These are phyloP conservation scores for Parnassius mnemosyne DNA, from an alignment of 2,888 invertebrate species.

Conservation along the genomic window DNA sequence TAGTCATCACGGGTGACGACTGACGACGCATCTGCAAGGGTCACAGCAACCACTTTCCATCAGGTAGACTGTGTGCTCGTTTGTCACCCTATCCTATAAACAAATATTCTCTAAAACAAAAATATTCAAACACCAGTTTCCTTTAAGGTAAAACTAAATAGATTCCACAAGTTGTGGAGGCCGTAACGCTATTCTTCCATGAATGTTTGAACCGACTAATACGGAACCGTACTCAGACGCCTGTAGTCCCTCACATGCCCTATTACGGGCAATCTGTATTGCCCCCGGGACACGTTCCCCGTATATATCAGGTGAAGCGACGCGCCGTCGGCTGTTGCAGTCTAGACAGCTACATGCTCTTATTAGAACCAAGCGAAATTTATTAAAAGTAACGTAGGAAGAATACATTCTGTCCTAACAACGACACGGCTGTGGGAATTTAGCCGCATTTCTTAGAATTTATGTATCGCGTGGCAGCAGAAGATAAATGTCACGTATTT, in stretches of 20 bases:
- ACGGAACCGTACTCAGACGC: slow-evolving; percentile 18
- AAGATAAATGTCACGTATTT: neutral
- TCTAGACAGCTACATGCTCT: slow-evolving; percentile 23
- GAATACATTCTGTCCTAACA: slow-evolving; percentile 26
- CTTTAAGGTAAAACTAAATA: too few species aligned
- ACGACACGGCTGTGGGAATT: slow-evolving; percentile 1
- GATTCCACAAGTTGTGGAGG: too few species aligned
- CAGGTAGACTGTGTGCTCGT: too few species aligned
- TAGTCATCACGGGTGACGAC: too few species aligned
- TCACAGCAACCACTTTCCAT: too few species aligned
- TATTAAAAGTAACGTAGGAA: slow-evolving; percentile 18
- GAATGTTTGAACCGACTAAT: slow-evolving; percentile 10
- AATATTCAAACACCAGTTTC: too few species aligned
- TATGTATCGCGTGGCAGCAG: slow-evolving; percentile 1
- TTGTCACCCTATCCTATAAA: too few species aligned
- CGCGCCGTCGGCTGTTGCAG: slow-evolving; percentile 18
- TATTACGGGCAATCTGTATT: slow-evolving; percentile 25
- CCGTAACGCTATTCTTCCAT: neutral
- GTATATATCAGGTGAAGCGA: slow-evolving; percentile 27
- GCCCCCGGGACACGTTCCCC: slow-evolving; percentile 27
- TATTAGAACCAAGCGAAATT: slow-evolving; percentile 18
- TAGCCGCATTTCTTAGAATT: slow-evolving; percentile 4
- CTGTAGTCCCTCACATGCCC: slow-evolving; percentile 21
- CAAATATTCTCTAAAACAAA: too few species aligned
- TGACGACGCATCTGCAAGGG: too few species aligned